phyloP scores from a whole-genome alignment of 1,140 invertebrate species.

The Cephus cinctus region DNA sequence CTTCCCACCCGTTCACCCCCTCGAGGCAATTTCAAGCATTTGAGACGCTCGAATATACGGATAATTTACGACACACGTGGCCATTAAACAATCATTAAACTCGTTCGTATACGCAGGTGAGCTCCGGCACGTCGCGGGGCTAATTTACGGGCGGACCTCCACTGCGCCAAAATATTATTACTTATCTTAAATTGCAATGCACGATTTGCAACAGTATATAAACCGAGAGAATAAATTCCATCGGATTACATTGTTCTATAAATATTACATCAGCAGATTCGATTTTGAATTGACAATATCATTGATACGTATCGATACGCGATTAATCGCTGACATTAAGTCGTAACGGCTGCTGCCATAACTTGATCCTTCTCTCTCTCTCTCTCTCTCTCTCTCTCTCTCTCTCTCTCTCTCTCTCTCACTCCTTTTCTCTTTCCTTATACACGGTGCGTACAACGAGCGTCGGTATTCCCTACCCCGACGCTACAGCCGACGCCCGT shows the following conservation, averaged over 20 bases:
- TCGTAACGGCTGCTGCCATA: constrained; percentile 12
- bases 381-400: background rate
- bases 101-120: constrained; percentile 55
- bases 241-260: too few relatives aligned
- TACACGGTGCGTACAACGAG: background rate
- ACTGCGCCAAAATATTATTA: constrained; percentile 51
- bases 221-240: too few relatives aligned
- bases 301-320: constrained; percentile 12
- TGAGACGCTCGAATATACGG: constrained; percentile 53
- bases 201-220: too few relatives aligned
- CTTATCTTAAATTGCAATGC: constrained; percentile 30
- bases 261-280: too few relatives aligned
- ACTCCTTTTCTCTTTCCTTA: background rate
- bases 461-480: background rate
- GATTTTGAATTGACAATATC: too few relatives aligned
- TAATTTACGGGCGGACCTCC: constrained; percentile 57
- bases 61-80: constrained; percentile 55
- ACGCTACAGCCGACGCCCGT: constrained; percentile 21
- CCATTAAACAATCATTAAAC: constrained; percentile 60
- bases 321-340: constrained; percentile 16
- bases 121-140: constrained; percentile 42
- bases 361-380: background rate
- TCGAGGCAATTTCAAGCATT: constrained; percentile 55
- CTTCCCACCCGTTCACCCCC: constrained; percentile 14
- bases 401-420: background rate